A percentile compares a stretch with the other conserved stretches of the same genome.
Conservation (phyloP, 2,797 vertebrate genomes). For the Megaceryle alcyon region DNA sequence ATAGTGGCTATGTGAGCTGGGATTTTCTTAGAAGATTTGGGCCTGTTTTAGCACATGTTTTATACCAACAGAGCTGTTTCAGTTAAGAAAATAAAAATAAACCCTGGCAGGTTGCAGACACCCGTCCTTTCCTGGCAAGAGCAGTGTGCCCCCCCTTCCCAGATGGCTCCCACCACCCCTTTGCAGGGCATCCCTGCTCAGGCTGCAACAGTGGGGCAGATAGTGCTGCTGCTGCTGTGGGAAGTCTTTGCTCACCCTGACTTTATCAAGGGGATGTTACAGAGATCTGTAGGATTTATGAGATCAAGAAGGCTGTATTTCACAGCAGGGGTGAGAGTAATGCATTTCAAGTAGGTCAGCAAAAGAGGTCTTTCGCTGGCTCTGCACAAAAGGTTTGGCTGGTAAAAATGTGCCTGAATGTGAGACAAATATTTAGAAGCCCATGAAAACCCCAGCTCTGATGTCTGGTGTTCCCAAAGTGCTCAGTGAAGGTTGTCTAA, state of each 20-base stretch:
- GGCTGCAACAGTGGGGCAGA: fast-evolving
- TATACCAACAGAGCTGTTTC: conserved; percentile 31
- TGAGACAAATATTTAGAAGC: neutral
- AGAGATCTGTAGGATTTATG: neutral
- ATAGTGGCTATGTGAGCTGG: conserved; percentile 7
- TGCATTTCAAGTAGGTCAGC: neutral
- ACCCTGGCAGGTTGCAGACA: conserved; percentile 7
- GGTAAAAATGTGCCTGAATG: neutral
- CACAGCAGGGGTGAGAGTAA: neutral
- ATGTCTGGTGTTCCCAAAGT: neutral
- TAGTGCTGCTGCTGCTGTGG: fast-evolving
- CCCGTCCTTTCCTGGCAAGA: neutral
- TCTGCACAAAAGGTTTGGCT: neutral
- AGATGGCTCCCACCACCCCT: fast-evolving
- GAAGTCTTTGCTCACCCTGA: neutral
- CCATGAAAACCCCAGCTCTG: neutral
- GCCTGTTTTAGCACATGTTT: conserved; percentile 52
- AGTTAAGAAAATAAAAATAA: conserved; percentile 63
- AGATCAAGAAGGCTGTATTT: neutral
- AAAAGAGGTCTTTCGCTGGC: neutral
- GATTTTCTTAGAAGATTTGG: conserved; percentile 40
- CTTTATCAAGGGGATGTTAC: neutral
- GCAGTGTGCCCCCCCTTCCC: neutral
- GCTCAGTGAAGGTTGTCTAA: fast-evolving
- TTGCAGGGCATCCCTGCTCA: neutral